Conservation (phyloP, 2,113 vertebrate genomes). For the Drymodes brunneopygia region DNA sequence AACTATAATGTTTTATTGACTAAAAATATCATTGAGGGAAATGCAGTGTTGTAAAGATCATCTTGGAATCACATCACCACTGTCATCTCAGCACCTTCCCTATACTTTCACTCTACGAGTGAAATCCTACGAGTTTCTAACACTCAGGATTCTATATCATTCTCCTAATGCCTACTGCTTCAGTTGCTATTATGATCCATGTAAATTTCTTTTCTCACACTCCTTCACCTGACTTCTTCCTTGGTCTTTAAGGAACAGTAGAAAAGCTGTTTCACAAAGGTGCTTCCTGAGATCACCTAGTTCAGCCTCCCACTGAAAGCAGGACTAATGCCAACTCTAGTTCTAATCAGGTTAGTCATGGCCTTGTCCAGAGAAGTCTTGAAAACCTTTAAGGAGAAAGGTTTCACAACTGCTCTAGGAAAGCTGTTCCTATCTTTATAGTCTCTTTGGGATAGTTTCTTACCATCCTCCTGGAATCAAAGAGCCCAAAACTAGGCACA, state of each 20-base stretch:
- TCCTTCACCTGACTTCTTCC: neutral
- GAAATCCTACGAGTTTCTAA: neutral
- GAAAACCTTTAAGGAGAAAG: neutral
- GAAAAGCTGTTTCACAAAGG: neutral
- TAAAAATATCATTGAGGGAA: neutral
- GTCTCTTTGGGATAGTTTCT: neutral
- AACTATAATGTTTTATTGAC: neutral
- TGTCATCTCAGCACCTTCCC: neutral
- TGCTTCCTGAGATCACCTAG: neutral
- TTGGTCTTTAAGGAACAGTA: neutral
- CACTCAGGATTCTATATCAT: neutral
- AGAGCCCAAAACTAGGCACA: neutral
- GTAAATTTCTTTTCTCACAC: neutral
- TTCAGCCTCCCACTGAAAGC: neutral
- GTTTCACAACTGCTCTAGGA: neutral
- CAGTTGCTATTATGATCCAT: neutral
- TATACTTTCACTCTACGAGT: neutral
- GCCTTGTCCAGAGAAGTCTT: neutral
- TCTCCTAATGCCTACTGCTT: neutral
- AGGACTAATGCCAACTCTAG: neutral
- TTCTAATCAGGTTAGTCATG: neutral
- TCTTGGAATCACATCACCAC: neutral
- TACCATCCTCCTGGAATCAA: neutral
- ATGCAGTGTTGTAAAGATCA: neutral
- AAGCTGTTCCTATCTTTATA: neutral